Base-by-base conservation (phyloP, 2,797 vertebrate species). In the Pseudomugil gertrudae region DNA sequence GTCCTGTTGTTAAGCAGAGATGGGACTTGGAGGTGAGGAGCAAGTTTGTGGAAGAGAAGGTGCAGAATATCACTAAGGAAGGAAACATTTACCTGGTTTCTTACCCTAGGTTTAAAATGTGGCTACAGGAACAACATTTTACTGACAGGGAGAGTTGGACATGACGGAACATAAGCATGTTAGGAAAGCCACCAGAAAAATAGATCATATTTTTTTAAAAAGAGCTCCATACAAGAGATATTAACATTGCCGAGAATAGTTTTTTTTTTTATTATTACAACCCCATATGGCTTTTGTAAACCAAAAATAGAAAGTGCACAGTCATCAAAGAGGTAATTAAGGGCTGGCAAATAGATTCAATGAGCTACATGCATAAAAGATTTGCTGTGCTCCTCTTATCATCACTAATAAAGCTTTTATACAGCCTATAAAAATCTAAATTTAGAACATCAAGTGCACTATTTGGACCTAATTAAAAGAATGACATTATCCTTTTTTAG, bases 191-290 rank as follows among this genome's bases (percentile, higher is more conserved):
- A n/a, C n/a, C n/a, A n/a, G n/a, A n/a, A n/a, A n/a, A n/a, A n/a
- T n/a, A n/a, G n/a, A n/a, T n/a, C n/a, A n/a, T n/a, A n/a, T n/a
- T n/a, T n/a, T n/a, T n/a, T n/a, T n/a, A n/a, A n/a, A n/a, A n/a
- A n/a, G n/a, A n/a, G n/a, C n/a, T n/a, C n/a, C n/a, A n/a, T n/a
- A n/a, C n/a, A 78, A 19, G 24, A 58, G 71, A 71, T 43, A 47
- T 65, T 62, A 67, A 56, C 29, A 52, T 64, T 36, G 66, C 33
- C 54, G 35, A 62, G 55, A 68, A 50, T 21, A 69, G 14, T 24
- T 29, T 61, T 3, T 17, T 51, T 17, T 69, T 82, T 69, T 48
- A 78, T 69, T 48, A 78, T 79, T 27, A 63, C 50, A 64, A 29
- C 6, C 17, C 24, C 27, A 66, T n/a, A 54, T 66, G 68, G 53